A percentile compares a stretch with the other conserved stretches of the same genome.
phyloP scores from a whole-genome alignment of 2,113 vertebrate genomes.

The Tragelaphus scriptus region DNA sequence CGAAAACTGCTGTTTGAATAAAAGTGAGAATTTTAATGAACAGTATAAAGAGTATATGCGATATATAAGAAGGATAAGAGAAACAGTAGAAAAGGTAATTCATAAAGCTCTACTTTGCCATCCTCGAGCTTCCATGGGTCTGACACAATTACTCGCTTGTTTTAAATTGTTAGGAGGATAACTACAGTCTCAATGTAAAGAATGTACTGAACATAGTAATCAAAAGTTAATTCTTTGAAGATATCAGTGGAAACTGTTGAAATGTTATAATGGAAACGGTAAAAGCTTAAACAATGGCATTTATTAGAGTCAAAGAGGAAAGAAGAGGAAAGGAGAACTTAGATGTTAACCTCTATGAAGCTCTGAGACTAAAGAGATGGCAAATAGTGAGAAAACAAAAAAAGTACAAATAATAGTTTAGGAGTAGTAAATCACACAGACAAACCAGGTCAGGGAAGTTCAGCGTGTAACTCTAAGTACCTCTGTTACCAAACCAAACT shows the following conservation, averaged over 20 bases:
- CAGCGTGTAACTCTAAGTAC: background rate
- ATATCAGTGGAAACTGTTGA: background rate
- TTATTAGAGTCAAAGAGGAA: background rate
- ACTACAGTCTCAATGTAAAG: background rate
- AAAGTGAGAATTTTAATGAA: background rate
- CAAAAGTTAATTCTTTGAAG: background rate
- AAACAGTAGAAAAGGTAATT: background rate
- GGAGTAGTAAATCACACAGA: background rate
- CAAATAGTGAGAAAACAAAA: background rate
- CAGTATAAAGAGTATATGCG: background rate
- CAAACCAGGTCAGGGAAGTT: background rate
- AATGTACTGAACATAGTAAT: background rate
- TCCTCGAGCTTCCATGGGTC: background rate
- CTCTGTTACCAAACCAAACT: background rate
- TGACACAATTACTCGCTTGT: background rate
- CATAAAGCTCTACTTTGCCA: background rate
- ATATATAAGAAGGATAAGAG: background rate
- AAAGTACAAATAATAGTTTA: background rate
- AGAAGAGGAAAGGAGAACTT: background rate
- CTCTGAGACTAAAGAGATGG: background rate
- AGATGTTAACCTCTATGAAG: background rate
- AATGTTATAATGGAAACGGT: background rate
- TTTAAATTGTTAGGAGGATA: background rate
- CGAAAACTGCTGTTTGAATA: background rate
- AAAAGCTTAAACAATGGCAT: background rate